Evolutionary conservation across 2,797 vertebrate species (phyloP).

Genomic region (Alcedo atthis): DNA sequence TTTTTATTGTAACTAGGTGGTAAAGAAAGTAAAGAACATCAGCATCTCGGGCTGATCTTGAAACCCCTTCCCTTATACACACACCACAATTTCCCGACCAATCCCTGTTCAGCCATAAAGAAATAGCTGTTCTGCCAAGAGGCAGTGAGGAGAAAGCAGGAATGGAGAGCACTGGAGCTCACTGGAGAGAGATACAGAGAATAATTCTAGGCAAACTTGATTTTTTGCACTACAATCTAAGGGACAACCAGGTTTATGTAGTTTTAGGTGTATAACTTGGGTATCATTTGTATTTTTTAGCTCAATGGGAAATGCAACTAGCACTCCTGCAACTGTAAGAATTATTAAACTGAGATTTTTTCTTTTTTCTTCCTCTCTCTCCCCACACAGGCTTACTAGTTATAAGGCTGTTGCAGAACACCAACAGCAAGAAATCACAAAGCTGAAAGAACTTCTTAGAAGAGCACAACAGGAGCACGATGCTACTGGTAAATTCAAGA

Average conservation of each 20-base stretch:
- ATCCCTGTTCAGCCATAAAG: neutral
- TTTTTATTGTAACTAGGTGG: neutral
- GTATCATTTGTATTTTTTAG: neutral
- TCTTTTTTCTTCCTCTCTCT: neutral
- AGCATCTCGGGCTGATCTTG: neutral
- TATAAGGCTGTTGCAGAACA: slow-evolving; percentile 78
- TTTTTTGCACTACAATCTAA: neutral
- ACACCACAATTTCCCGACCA: neutral
- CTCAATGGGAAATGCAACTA: neutral
- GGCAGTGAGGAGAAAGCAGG: neutral
- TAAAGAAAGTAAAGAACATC: neutral
- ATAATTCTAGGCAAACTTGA: neutral
- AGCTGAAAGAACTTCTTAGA: slow-evolving; percentile 85
- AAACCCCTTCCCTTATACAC: neutral
- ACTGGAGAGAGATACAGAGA: neutral
- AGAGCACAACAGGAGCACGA: slow-evolving; percentile 82
- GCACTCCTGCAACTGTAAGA: neutral
- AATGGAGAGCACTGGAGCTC: neutral
- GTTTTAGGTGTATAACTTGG: neutral
- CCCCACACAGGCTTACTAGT: slow-evolving; percentile 75
- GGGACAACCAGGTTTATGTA: neutral
- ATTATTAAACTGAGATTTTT: neutral
- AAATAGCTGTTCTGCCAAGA: neutral
- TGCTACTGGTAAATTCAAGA: slow-evolving; percentile 80
- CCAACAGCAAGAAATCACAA: slow-evolving; percentile 81